These are phyloP conservation scores for Cotesia glomerata DNA, from an alignment of 1,140 invertebrate species.

Conservation along the genomic window DNA sequence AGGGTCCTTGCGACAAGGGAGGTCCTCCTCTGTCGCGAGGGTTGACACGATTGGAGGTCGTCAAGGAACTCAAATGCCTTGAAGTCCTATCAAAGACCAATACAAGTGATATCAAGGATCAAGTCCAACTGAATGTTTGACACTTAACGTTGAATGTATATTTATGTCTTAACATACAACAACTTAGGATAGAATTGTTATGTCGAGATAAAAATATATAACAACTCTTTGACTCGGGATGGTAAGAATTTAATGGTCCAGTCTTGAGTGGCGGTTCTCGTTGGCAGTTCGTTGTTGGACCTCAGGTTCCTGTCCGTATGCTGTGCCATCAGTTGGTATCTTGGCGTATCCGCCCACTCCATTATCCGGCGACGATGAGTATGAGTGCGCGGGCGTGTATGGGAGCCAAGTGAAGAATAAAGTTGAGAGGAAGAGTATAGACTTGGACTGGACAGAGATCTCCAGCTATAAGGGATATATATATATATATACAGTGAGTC, in stretches of 20 bases:
- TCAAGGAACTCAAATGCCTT: neutral
- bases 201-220: neutral
- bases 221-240: slow-evolving; percentile 32
- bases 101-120: too few relatives aligned
- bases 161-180: neutral
- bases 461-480: too few relatives aligned
- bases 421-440: neutral
- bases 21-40: slow-evolving; percentile 31
- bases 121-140: too few relatives aligned
- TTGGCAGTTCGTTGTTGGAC: slow-evolving; percentile 46
- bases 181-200: neutral
- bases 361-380: slow-evolving; percentile 63
- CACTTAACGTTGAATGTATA: neutral
- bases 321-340: slow-evolving; percentile 39
- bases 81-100: neutral
- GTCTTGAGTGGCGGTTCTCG: slow-evolving; percentile 52
- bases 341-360: slow-evolving; percentile 58
- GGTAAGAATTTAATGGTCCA: slow-evolving; percentile 44
- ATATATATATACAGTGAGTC: too few relatives aligned
- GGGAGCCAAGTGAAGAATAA: slow-evolving; percentile 22
- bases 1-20: slow-evolving; percentile 46
- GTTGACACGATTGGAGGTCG: slow-evolving; percentile 11
- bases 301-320: slow-evolving; percentile 42
- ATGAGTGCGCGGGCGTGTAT: slow-evolving; percentile 60
- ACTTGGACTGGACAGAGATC: neutral